Conservation (phyloP, 2,797 vertebrate genomes). For the Tapirus indicus region DNA sequence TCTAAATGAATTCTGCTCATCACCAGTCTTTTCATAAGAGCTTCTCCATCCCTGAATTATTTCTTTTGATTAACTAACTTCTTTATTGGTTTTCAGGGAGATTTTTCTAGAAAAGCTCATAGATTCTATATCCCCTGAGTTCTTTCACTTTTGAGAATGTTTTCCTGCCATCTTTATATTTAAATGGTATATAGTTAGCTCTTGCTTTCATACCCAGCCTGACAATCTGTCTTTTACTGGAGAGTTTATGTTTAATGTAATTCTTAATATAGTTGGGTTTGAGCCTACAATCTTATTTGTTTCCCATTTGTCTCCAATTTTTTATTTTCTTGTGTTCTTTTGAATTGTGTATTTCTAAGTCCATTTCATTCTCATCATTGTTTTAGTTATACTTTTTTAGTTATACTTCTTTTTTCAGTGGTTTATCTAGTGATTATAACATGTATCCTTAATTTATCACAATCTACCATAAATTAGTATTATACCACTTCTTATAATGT, state of each 20-base stretch:
- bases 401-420: not conserved
- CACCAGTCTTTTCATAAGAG: not conserved
- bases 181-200: not conserved
- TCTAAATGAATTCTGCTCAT: slow-evolving; percentile 12
- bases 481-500: not conserved
- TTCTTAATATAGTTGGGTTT: not conserved
- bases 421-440: not conserved
- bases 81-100: not conserved
- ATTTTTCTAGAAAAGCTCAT: not conserved
- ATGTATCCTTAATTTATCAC: not conserved
- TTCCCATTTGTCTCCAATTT: not conserved
- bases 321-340: not conserved
- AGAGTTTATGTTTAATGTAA: not conserved
- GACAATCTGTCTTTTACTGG: not conserved
- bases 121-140: not conserved
- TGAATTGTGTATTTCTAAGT: not conserved
- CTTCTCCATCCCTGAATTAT: not conserved
- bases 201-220: not conserved
- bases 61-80: not conserved
- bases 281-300: not conserved
- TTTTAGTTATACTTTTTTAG: not conserved
- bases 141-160: not conserved
- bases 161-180: not conserved
- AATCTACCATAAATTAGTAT: not conserved
- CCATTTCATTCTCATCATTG: not conserved